Evolutionary conservation across 2,113 vertebrate genomes (phyloP).

Genomic region (Raphicerus campestris): DNA sequence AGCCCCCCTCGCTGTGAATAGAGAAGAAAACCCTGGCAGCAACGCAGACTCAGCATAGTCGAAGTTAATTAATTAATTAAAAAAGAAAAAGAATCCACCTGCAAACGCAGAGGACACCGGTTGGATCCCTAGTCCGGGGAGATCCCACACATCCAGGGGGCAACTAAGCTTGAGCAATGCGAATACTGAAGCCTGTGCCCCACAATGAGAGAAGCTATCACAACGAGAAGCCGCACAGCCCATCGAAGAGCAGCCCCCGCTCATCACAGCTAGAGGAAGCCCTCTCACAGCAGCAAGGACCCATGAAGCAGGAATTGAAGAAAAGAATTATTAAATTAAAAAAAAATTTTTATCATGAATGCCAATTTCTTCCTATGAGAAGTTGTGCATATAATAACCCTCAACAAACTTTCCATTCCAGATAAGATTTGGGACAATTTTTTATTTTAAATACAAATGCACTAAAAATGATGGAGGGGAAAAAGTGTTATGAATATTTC

Average conservation of each 20-base stretch:
- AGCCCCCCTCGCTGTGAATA: background rate
- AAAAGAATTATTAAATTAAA: background rate
- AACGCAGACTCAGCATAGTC: background rate
- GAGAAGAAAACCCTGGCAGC: background rate
- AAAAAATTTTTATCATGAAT: background rate
- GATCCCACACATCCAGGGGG: background rate
- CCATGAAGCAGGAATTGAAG: background rate
- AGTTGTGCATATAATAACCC: background rate
- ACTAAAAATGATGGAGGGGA: background rate
- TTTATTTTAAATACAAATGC: background rate
- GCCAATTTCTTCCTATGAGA: background rate
- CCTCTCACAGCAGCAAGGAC: background rate
- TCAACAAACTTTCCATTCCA: background rate
- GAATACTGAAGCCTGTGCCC: background rate
- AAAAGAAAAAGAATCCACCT: background rate
- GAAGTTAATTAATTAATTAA: accelerated
- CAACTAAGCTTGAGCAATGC: background rate
- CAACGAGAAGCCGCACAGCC: accelerated
- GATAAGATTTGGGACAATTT: background rate
- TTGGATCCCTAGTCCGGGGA: background rate
- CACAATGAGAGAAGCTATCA: background rate
- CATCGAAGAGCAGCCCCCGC: background rate
- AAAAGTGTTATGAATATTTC: background rate
- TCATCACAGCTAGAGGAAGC: background rate
- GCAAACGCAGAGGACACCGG: accelerated